Evolutionary conservation across 2,113 vertebrate genomes (phyloP).

Genomic region (Cinclus cinclus): DNA sequence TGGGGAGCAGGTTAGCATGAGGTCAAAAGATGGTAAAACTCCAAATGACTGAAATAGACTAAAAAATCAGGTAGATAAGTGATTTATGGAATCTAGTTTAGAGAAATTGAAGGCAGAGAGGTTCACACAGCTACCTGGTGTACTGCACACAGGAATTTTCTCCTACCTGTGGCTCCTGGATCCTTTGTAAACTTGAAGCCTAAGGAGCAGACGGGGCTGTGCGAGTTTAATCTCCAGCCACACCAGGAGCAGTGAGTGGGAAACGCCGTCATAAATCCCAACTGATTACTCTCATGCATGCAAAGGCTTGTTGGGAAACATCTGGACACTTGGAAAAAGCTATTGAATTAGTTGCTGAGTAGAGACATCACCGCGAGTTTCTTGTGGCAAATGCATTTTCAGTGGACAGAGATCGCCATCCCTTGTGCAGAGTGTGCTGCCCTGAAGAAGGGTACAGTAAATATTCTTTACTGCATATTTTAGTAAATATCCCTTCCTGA

Average conservation of each 20-base stretch:
- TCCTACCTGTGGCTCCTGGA: neutral
- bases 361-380: neutral
- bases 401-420: neutral
- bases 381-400: neutral
- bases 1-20: neutral
- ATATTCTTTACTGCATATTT: neutral
- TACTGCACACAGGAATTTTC: neutral
- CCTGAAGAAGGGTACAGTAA: neutral
- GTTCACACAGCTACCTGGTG: neutral
- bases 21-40: neutral
- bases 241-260: neutral
- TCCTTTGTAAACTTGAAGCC: neutral
- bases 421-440: neutral
- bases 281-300: neutral
- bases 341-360: slow-evolving; percentile 2
- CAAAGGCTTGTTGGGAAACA: neutral
- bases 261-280: neutral
- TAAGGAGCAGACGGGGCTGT: neutral
- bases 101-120: neutral
- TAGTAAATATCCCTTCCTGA: neutral
- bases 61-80: neutral
- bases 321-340: slow-evolving; percentile 30
- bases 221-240: neutral
- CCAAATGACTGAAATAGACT: neutral
- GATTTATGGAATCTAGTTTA: neutral